These are phyloP conservation scores for Zoanthus solanderi DNA, from an alignment of 92 coral and sea anemone genomes.

Conservation along the genomic window DNA sequence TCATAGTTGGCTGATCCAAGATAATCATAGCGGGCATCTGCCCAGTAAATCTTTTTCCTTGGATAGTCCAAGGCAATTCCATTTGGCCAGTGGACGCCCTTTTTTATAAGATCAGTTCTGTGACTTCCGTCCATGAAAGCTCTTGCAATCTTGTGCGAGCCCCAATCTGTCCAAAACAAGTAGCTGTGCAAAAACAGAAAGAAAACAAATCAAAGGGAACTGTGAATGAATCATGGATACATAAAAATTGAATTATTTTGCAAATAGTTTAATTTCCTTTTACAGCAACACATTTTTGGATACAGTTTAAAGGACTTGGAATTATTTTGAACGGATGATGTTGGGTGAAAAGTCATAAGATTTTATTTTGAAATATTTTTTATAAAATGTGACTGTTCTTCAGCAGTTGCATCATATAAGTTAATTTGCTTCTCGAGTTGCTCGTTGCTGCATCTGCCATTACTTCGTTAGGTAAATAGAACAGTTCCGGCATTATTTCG, in stretches of 20 bases:
- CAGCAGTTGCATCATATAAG: too few species aligned
- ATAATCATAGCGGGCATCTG: constrained; percentile 75
- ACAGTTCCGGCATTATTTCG: too few species aligned
- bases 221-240: background rate
- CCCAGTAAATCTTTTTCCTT: constrained; percentile 86
- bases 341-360: too few species aligned
- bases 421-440: too few species aligned
- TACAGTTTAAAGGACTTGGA: too few species aligned
- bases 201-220: background rate
- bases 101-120: constrained; percentile 60
- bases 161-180: constrained; percentile 98
- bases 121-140: constrained; percentile 92
- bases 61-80: constrained; percentile 90
- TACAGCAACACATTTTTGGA: too few species aligned
- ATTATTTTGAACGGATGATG: too few species aligned
- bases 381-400: too few species aligned
- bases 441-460: too few species aligned
- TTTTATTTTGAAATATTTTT: too few species aligned
- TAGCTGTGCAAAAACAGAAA: constrained; percentile 59
- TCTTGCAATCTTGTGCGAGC: constrained; percentile 81
- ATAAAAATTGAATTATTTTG: background rate
- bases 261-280: too few species aligned
- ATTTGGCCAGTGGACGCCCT: constrained; percentile 80
- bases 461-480: too few species aligned
- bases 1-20: constrained; percentile 77